phyloP scores from a whole-genome alignment of 1,140 invertebrate species.

The Papilio glaucus region DNA sequence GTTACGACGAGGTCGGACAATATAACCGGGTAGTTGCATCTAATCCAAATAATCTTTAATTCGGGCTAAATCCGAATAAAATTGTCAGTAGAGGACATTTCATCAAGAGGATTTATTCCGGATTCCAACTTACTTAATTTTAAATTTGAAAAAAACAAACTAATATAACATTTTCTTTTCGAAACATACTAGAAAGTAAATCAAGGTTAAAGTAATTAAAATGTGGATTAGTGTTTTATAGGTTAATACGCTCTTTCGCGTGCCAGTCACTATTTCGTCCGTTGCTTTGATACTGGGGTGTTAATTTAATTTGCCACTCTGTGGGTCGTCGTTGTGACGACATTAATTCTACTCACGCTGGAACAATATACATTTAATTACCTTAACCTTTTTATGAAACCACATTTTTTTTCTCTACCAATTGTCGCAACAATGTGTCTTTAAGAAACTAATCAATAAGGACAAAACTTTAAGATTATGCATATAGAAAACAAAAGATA shows the following conservation, averaged over 20 bases:
- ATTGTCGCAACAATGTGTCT: background rate
- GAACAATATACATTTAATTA: slow-evolving; percentile 17
- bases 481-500: too few relatives aligned
- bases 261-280: background rate
- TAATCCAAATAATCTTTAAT: too few relatives aligned
- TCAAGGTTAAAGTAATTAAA: slow-evolving; percentile 23
- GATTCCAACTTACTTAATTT: slow-evolving; percentile 7
- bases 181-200: slow-evolving; percentile 2
- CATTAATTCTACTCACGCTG: slow-evolving; percentile 8
- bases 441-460: background rate
- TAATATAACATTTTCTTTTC: background rate
- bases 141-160: background rate
- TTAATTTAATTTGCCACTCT: slow-evolving; percentile 25
- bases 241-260: slow-evolving; percentile 22
- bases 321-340: background rate
- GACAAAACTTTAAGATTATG: background rate
- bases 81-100: too few relatives aligned
- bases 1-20: too few relatives aligned
- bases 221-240: slow-evolving; percentile 4
- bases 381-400: background rate
- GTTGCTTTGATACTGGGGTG: slow-evolving; percentile 10
- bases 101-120: too few relatives aligned
- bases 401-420: background rate
- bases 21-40: too few relatives aligned
- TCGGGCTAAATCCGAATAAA: too few relatives aligned